phyloP scores from a whole-genome alignment of 2,797 vertebrate genomes.

The Toxotes lorentzi region DNA sequence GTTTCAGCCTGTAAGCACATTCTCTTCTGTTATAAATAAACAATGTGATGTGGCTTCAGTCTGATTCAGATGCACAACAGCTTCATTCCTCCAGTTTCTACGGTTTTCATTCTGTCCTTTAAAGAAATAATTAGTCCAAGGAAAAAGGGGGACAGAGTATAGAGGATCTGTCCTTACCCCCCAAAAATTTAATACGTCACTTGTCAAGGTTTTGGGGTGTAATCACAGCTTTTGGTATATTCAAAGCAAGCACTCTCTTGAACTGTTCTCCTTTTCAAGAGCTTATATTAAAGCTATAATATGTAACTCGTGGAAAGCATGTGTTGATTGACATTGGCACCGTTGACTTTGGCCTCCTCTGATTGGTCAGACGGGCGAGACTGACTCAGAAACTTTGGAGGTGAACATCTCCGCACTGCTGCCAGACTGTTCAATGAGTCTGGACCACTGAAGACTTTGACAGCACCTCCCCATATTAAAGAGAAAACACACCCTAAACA shows the following conservation, averaged over 20 bases:
- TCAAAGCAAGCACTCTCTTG: too few relatives aligned
- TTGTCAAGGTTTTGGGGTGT: neutral
- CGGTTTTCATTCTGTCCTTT: neutral
- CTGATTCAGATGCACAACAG: conserved; percentile 24
- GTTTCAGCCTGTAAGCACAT: conserved; percentile 63
- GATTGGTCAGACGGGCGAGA: neutral
- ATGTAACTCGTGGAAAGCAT: neutral
- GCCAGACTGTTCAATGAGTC: too few relatives aligned
- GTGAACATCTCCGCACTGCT: too few relatives aligned
- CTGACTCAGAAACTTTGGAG: too few relatives aligned
- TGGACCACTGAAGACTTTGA: too few relatives aligned
- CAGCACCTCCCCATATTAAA: too few relatives aligned
- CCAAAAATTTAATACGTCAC: too few relatives aligned
- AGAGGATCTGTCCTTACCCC: neutral
- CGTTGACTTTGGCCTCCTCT: neutral
- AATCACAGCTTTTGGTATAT: too few relatives aligned
- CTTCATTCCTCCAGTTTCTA: neutral
- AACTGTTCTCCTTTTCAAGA: too few relatives aligned
- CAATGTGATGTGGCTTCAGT: conserved; percentile 45
- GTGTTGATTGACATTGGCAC: too few relatives aligned
- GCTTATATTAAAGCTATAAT: neutral
- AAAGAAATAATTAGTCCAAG: neutral
- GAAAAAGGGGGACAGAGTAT: neutral
- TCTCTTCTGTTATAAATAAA: conserved; percentile 60
- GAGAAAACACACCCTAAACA: too few relatives aligned